These are phyloP conservation scores for Melitaea athalia DNA, from an alignment of 2,888 invertebrate genomes.

Conservation along the genomic window DNA sequence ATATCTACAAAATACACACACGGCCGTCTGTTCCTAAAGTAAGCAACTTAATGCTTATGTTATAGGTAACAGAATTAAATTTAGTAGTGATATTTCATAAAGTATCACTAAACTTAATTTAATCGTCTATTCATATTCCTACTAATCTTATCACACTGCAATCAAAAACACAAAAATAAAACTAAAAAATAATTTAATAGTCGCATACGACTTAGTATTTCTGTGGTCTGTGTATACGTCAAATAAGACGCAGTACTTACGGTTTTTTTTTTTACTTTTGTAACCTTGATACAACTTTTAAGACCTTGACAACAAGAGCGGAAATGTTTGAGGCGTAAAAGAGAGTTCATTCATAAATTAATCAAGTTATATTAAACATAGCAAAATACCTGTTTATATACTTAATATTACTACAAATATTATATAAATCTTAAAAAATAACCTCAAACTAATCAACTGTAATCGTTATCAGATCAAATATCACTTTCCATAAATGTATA, in stretches of 20 bases:
- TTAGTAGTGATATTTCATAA: no score
- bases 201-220: no score
- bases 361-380: background rate
- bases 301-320: conserved; percentile 3
- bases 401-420: background rate
- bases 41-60: no score
- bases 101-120: no score
- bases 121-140: no score
- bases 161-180: no score
- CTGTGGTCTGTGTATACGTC: no score
- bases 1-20: no score
- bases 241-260: background rate
- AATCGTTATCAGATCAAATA: background rate
- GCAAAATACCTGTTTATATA: background rate
- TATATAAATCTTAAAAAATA: background rate
- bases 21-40: no score
- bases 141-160: no score
- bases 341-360: conserved; percentile 7
- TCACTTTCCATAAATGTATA: background rate
- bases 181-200: background rate
- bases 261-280: background rate
- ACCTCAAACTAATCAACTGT: background rate
- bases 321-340: background rate
- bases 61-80: no score
- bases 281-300: background rate